Evolutionary conservation across 2,888 invertebrate genomes (phyloP), one percentile per base, ranked within the genome.

Genomic region (Caradrina clavipalpis): DNA sequence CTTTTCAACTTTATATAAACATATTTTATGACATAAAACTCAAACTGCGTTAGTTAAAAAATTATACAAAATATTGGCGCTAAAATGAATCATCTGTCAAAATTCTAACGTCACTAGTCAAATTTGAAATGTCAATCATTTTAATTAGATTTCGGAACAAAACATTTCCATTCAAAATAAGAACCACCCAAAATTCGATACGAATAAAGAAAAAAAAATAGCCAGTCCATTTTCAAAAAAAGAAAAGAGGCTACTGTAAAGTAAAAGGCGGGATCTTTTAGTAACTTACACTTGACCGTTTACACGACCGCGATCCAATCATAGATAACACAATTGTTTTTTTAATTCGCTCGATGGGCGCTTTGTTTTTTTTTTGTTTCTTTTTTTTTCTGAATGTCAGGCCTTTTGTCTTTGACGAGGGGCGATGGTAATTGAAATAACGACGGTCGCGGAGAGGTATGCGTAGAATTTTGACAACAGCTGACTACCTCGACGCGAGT

Each of bases 351-450:
- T 75, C 87, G 71, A 78, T 80, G 82, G 73, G 84, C 89, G 87
- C 89, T 90, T 88, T 87, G 88, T 88, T 86, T 86, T 86, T 87
- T 87, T 82, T 89, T 90, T 58, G n/a, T 89, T 88, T 87, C 83
- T 90, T 75, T 79, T 91, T 26, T 8, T 90, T 88, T 84, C 86
- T 62, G 68, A 45, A 89, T 93, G 95, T 94, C 95, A 94, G 92
- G 89, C 91, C 95, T 93, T 95, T 96, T 96, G 96, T 96, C 93
- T 95, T 94, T 96, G 96, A 96, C 94, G 93, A 94, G 93, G 96
- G 95, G 91, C 90, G 81, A 83, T 83, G 88, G 93, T 95, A 96
- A 95, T 95, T 95, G 95, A 95, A 95, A 96, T 96, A 96, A 96
- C 94, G 95, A 95, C 89, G 92, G 91, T 89, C 92, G 90, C 88